Evolutionary conservation across 1,140 invertebrate genomes (phyloP), one percentile per base, ranked within the genome.

Genomic region (Megalonaias nervosa): DNA sequence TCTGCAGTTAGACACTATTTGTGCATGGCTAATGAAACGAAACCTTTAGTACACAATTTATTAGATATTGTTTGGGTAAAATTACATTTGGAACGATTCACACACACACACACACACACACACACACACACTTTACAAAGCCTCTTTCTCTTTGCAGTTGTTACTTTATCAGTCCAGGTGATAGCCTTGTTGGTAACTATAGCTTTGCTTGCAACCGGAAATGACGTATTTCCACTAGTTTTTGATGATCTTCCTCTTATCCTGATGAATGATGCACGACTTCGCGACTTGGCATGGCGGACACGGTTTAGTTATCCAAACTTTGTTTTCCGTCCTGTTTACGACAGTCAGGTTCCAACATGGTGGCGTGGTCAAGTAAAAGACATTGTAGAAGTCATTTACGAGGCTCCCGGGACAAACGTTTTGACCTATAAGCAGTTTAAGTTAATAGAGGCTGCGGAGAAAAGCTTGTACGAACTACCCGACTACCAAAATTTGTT

Each of bases 151-250:
- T n/a, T 73, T 78, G 55, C 76, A 79, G 77, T 74, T 17, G 13
- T 69, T 4, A 17, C 67, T 11, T 57, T 70, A 19, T 57, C 70
- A 11, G 19, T 74, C 16, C 77, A 79, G 61, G 4, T 69, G 48
- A 55, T 57, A 2, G 55, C 61, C 9, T 58, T 83, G 88, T 90
- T 58, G 12, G n/a, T 74, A 11, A 81, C 79, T 17, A n/a, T 67
- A 14, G 72, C 72, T 48, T 59, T 83, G 16, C 56, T 70, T 1
- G 19, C 67, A 21, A 58, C 69, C 70, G 81, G 81, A 61, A 75
- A 81, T 69, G 76, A 83, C 71, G 73, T 83, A 17, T 74, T 83
- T 67, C 81, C 81, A 17, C 66, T 69, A 48, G 74, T 73, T 19
- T 83, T 83, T 58, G 75, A 83, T 38, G 62, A 58, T 19, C 55